Evolutionary conservation across 1,140 invertebrate genomes (phyloP).

Genomic region (Drosophila pruinosa): DNA sequence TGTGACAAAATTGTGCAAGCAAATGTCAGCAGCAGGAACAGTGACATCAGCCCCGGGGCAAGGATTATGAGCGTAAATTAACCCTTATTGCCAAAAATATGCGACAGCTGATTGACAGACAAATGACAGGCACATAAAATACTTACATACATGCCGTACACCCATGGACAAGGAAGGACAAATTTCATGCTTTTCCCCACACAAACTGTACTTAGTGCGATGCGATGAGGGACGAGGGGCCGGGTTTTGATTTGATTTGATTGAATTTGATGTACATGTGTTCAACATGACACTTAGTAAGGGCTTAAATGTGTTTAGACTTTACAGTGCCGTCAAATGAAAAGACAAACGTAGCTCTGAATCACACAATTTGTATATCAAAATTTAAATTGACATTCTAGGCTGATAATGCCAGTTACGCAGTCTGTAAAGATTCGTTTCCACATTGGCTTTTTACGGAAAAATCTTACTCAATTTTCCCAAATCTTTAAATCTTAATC

Average conservation of each 20-base stretch:
- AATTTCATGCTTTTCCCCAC: background rate
- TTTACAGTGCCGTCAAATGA: slow-evolving; percentile 40
- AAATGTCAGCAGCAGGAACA: slow-evolving; percentile 21
- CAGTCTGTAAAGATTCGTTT: background rate
- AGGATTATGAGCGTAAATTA: slow-evolving; percentile 81
- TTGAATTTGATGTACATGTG: slow-evolving; percentile 75
- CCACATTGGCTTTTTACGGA: no score
- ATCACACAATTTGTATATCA: background rate
- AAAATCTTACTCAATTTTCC: no score
- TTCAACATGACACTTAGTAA: slow-evolving; percentile 76
- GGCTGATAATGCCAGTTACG: background rate
- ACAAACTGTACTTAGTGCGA: slow-evolving; percentile 25
- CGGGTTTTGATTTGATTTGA: slow-evolving; percentile 68
- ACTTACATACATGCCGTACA: slow-evolving; percentile 3
- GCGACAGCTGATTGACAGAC: slow-evolving; percentile 80
- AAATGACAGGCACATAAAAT: slow-evolving; percentile 78
- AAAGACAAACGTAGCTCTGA: slow-evolving; percentile 2
- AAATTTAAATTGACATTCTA: slow-evolving; percentile 43
- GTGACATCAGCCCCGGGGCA: slow-evolving; percentile 26
- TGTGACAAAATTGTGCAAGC: slow-evolving; percentile 72
- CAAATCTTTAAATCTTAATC: no score
- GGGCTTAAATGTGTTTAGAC: slow-evolving; percentile 70
- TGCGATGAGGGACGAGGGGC: background rate
- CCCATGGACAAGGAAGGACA: background rate
- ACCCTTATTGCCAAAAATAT: slow-evolving; percentile 80